These are phyloP conservation scores for Oeneis ivallda DNA, from an alignment of 2,888 invertebrate species.

Conservation along the genomic window DNA sequence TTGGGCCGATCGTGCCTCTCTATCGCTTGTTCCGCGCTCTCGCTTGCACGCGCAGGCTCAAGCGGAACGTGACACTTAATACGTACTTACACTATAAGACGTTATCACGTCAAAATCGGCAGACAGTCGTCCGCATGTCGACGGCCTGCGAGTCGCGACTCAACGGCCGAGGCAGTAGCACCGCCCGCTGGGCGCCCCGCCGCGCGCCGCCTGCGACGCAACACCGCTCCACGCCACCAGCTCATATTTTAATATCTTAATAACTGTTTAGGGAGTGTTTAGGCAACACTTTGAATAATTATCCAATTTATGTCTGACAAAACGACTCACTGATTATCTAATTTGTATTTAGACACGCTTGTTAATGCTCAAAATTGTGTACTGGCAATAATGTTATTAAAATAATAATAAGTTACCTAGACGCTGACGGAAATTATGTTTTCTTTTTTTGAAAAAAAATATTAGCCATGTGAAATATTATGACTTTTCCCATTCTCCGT, in stretches of 20 bases:
- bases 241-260: constrained; percentile 77
- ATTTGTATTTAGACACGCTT: constrained; percentile 37
- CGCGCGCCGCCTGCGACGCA: constrained; percentile 58
- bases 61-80: no score
- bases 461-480: no score
- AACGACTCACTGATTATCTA: constrained; percentile 46
- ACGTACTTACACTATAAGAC: no score
- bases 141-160: background rate
- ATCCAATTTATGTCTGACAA: constrained; percentile 59
- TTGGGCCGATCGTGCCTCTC: no score
- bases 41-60: no score
- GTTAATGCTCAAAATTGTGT: constrained; percentile 25
- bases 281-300: constrained; percentile 67
- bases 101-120: no score
- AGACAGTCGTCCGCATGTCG: constrained; percentile 1
- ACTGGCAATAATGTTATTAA: constrained; percentile 21
- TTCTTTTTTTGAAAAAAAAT: no score
- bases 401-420: constrained; percentile 7
- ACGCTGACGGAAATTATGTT: background rate
- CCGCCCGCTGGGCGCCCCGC: constrained; percentile 72
- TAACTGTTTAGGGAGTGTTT: constrained; percentile 71
- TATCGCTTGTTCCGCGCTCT: no score
- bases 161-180: constrained; percentile 57
- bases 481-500: no score
- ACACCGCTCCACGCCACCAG: constrained; percentile 40